Conservation (phyloP, 2,888 invertebrate species). For the Cataglyphis cursor region DNA sequence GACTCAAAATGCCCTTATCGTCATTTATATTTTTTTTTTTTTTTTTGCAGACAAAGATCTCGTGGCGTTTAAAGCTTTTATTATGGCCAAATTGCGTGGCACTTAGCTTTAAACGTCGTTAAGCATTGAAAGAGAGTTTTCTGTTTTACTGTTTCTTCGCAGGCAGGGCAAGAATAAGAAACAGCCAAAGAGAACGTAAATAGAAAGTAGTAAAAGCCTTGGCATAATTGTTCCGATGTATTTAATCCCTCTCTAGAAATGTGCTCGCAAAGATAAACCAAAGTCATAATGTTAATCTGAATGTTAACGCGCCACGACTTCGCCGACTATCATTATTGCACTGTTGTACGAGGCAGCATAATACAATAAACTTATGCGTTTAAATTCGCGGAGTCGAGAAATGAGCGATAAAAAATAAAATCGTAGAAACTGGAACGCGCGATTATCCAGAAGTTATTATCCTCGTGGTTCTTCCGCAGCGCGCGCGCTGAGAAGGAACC, state of each 20-base stretch:
- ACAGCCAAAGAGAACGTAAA: conserved; percentile 1
- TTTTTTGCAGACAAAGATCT: conserved; percentile 46
- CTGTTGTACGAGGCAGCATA: not conserved
- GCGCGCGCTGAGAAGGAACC: not conserved
- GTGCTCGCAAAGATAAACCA: not conserved
- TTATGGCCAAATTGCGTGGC: conserved; percentile 52
- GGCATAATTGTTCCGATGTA: conserved; percentile 11
- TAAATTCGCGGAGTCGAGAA: not conserved
- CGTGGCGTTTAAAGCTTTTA: conserved; percentile 45
- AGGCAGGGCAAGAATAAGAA: conserved; percentile 18
- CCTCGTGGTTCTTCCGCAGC: not conserved
- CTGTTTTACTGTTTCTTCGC: conserved; percentile 32
- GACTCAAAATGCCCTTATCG: not conserved
- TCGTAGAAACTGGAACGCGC: not conserved
- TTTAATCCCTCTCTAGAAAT: not conserved
- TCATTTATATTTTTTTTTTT: conserved; percentile 37
- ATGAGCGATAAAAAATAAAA: not conserved
- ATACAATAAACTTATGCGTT: not conserved
- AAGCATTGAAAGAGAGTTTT: conserved; percentile 42
- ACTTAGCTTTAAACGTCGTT: conserved; percentile 54
- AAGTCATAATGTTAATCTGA: not conserved
- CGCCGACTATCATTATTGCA: not conserved
- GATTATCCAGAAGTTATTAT: conserved; percentile 32
- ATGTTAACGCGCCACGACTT: not conserved
- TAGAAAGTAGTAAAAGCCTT: not conserved